Evolutionary conservation across 1,140 invertebrate species (phyloP).

Genomic region (Cardiocondyla obscurior): DNA sequence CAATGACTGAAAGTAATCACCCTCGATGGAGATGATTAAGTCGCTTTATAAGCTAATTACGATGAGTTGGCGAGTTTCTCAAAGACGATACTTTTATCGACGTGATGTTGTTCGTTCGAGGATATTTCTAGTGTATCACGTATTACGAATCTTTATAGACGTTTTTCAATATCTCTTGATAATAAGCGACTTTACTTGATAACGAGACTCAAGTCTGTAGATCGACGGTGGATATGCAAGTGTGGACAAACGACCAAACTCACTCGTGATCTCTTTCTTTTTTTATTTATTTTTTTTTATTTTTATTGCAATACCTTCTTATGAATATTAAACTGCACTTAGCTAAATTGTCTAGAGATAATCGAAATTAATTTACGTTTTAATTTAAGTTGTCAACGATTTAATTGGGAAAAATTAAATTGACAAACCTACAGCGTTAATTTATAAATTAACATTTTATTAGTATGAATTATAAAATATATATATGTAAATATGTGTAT

Average conservation of each 20-base stretch:
- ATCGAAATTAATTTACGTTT: conserved; percentile 3
- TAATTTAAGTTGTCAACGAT: neutral
- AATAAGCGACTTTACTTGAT: conserved; percentile 64
- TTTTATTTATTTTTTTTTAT: too few relatives aligned
- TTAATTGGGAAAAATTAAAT: conserved; percentile 3
- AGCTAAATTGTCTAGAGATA: neutral
- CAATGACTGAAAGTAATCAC: conserved; percentile 66
- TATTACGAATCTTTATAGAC: conserved; percentile 70
- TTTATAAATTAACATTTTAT: neutral
- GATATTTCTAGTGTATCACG: conserved; percentile 65
- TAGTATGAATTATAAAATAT: neutral
- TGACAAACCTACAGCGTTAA: neutral
- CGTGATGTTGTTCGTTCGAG: conserved; percentile 60
- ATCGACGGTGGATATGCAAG: conserved; percentile 26
- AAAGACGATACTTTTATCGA: conserved; percentile 47
- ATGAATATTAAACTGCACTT: neutral
- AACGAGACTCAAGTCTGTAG: conserved; percentile 54
- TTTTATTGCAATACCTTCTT: too few relatives aligned
- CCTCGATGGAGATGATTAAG: conserved; percentile 47
- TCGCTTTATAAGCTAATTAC: conserved; percentile 47
- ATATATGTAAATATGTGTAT: conserved; percentile 17
- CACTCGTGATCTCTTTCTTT: neutral
- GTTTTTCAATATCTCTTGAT: conserved; percentile 69
- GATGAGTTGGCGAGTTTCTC: conserved; percentile 59
- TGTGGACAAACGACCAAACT: conserved; percentile 48